A percentile compares a stretch with the other conserved stretches of the same genome.
phyloP scores from a whole-genome alignment of 2,113 vertebrate genomes.

The Chaetodon auriga region DNA sequence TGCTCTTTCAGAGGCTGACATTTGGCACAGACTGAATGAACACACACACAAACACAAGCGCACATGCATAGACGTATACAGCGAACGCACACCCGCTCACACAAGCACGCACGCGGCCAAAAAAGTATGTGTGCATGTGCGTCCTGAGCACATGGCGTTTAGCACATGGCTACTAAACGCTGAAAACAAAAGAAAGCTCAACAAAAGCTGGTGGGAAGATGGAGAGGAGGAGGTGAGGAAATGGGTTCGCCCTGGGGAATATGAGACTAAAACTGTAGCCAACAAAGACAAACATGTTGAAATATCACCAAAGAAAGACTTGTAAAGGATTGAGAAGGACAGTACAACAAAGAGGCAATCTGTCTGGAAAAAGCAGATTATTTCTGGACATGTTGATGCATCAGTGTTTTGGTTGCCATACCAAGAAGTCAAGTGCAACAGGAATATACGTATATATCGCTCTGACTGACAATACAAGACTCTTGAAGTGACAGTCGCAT shows the following conservation, averaged over 20 bases:
- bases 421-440: conserved; percentile 37
- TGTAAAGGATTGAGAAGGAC: conserved; percentile 48
- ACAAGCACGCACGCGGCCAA: background rate
- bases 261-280: conserved; percentile 33
- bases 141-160: background rate
- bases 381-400: conserved; percentile 44
- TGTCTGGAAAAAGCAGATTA: conserved; percentile 38
- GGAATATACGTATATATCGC: conserved; percentile 13
- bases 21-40: conserved; percentile 41
- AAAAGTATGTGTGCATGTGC: no score
- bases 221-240: background rate
- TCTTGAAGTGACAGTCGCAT: conserved; percentile 37
- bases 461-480: conserved; percentile 51
- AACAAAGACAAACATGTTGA: conserved; percentile 51
- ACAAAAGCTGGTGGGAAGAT: background rate
- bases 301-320: conserved; percentile 38
- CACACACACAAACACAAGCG: background rate
- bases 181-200: conserved; percentile 16
- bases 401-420: conserved; percentile 36
- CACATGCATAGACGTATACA: background rate
- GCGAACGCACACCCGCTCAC: background rate
- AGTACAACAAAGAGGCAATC: conserved; percentile 30
- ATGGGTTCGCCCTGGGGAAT: conserved; percentile 28
- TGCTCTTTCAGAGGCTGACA: conserved; percentile 60
- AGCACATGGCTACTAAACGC: background rate